A percentile compares a stretch with the other conserved stretches of the same genome.
Conservation (phyloP, 2,888 invertebrate genomes). For the Drosophila yooni region DNA sequence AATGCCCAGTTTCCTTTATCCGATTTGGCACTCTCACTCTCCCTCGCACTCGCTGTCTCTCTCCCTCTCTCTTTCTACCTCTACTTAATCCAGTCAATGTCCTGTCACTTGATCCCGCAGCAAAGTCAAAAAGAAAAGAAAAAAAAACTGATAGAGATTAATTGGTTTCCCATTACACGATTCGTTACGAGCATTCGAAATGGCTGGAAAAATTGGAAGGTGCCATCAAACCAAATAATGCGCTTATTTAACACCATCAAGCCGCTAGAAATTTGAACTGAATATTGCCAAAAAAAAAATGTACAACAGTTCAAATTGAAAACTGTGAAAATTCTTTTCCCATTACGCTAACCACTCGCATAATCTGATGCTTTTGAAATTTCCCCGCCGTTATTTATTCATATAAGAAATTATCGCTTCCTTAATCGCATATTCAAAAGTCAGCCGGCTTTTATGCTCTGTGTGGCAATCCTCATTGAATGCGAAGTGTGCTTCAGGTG, state of each 20-base stretch:
- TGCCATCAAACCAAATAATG: conserved; percentile 50
- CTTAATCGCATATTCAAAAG: conserved; percentile 67
- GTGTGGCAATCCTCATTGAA: conserved; percentile 57
- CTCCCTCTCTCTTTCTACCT: not conserved
- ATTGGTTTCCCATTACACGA: conserved; percentile 72
- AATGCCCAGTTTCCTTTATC: conserved; percentile 29
- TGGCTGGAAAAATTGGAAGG: conserved; percentile 36
- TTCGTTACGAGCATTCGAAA: conserved; percentile 44
- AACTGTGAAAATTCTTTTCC: not conserved
- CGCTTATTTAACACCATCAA: conserved; percentile 56
- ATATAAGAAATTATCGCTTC: conserved; percentile 80
- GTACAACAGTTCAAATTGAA: conserved; percentile 1
- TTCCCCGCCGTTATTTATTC: conserved; percentile 67
- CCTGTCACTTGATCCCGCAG: conserved; percentile 73
- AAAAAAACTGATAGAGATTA: conserved; percentile 75
- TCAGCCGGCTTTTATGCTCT: not conserved
- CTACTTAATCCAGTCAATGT: conserved; percentile 75
- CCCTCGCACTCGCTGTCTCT: not conserved
- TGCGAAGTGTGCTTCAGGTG: conserved; percentile 36
- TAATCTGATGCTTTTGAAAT: conserved; percentile 47
- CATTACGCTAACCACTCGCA: conserved; percentile 11
- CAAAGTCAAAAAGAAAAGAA: conserved; percentile 15
- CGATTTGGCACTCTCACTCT: conserved; percentile 24
- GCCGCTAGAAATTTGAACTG: conserved; percentile 25
- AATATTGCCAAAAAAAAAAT: conserved; percentile 22